Percentiles rank a stretch among this genome's conserved stretches.
phyloP scores from a whole-genome alignment of 2,888 invertebrate species.

The Drosophila meridiana region DNA sequence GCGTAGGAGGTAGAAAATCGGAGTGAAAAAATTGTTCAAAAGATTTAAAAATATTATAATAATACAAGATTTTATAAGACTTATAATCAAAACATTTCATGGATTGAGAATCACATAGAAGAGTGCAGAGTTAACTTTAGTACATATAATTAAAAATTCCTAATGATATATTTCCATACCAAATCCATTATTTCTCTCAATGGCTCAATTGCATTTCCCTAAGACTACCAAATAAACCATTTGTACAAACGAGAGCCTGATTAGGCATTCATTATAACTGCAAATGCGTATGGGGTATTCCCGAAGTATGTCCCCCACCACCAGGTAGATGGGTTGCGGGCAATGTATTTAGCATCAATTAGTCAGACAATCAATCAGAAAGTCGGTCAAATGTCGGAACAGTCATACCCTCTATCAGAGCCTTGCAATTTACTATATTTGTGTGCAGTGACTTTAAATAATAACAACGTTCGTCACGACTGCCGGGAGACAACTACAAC shows the following conservation, averaged over 20 bases:
- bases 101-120: too few relatives aligned
- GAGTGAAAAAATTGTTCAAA: too few relatives aligned
- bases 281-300: neutral
- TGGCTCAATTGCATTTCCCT: neutral
- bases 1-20: too few relatives aligned
- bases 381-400: neutral
- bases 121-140: too few relatives aligned
- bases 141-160: too few relatives aligned
- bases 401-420: neutral
- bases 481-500: neutral
- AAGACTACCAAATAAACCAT: neutral
- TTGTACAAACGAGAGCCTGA: neutral
- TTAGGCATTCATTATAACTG: neutral
- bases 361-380: slow-evolving; percentile 2
- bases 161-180: neutral
- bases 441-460: slow-evolving; percentile 5
- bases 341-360: slow-evolving; percentile 2
- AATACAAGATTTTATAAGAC: too few relatives aligned
- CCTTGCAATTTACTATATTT: neutral
- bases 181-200: neutral
- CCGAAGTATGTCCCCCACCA: neutral
- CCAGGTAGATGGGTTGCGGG: neutral
- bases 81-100: too few relatives aligned
- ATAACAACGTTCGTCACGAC: slow-evolving; percentile 10
- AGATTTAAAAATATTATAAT: too few relatives aligned